Evolutionary conservation across 2,113 vertebrate genomes (phyloP), one percentile per base, ranked within the genome.

Genomic region (Pterocles burchelli): DNA sequence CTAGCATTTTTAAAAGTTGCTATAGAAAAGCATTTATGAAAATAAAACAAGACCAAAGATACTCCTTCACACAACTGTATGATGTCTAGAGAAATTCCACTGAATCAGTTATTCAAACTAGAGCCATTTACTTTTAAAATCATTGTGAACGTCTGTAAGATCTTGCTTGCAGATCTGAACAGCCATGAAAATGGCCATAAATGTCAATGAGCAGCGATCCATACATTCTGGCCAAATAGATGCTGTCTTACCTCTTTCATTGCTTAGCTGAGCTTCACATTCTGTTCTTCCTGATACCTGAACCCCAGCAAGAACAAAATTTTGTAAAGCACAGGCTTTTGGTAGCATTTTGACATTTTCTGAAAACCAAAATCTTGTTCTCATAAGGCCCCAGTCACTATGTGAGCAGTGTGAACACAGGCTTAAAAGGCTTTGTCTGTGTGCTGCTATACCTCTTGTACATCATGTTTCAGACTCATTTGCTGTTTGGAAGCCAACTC

Each of bases 1-100:
- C 59, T 85, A 83, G 85, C 91, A 97, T 95, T 95, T 95, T 48
- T 89, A 95, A 93, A 94, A 84, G 91, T 68, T 94, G 68, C 75
- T 95, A 73, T 34, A 94, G 72, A 80, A 89, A 81, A 94, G 41
- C 51, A 49, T 55, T 21, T 43, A 61, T 83, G 90, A 86, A 90
- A 88, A 94, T 85, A 91, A 93, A 93, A 72, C 58, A 76, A 87
- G 89, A 68, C 62, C 19, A 10, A 95, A 88, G 85, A 61, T 57
- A 67, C 31, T 91, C 71, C 66, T 92, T 96, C 77, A 73, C 43
- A 48, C 52, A 80, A n/a, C 58, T 80, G 36, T 41, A 52, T 29
- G 62, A 73, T 61, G 70, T 54, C 65, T 93, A 46, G 2, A 79
- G 81, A 85, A 78, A 75, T 67, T 58, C 49, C 74, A 73, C 70